Evolutionary conservation across 1,140 invertebrate genomes (phyloP), one percentile per base, ranked within the genome.

Genomic region (Acromyrmex echinatior): DNA sequence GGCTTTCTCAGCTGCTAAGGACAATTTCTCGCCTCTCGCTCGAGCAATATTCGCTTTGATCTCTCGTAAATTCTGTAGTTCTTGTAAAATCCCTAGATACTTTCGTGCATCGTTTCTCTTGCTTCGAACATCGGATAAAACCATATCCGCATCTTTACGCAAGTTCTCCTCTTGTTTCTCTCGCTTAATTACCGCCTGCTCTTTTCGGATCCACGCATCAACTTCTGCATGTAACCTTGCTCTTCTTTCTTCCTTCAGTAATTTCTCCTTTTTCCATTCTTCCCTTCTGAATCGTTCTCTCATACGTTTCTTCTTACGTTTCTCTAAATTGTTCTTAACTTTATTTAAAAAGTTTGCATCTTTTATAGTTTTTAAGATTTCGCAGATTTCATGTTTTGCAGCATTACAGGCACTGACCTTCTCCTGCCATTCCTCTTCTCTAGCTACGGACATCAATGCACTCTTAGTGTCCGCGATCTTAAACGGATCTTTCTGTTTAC

Each of bases 71-170:
- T 97, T 97, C 39, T 96, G 87, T 21, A 98, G 91, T 14, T 96
- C 96, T 49, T 96, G 96, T 21, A 98, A 92, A 31, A 97, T 93
- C 0, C 95, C 93, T 2, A 97, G 92, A 89, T 96, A 96, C 90
- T 97, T 97, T 77, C 96, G 96, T 0, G 96, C 97, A 92, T 98
- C 97, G 53, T 93, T 96, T 91, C 97, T 96, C 92, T 97, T 97
- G 66, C 96, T 96, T 35, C 96, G 94, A 0, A 98, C 97, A 90
- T 97, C 97, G 62, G 96, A 96, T 1, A 98, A 92, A 16, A 97
- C 96, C 85, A 96, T 95, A 93, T 98, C 97, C 0, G 97, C 97
- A 92, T 97, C 96, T 89, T 96, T 95, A 88, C 97, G 96, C 66
- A 97, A 95, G 91, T 96, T 96, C 92, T 97, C 96, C 92, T 97